Percentiles rank a stretch among this genome's conserved stretches.
Conservation (phyloP, 2,888 invertebrate species). For the Germaria angustata region DNA sequence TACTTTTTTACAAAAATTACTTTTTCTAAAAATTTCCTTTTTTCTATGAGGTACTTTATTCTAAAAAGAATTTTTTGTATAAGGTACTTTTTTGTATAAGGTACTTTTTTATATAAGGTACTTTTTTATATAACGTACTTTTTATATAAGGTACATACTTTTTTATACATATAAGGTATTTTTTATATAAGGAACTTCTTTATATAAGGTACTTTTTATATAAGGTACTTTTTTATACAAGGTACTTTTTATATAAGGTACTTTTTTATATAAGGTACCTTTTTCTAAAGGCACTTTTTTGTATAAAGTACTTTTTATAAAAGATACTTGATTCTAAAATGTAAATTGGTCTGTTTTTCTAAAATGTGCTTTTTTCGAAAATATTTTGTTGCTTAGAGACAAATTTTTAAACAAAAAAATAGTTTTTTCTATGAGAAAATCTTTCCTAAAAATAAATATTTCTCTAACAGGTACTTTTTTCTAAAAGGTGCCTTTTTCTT, state of each 20-base stretch:
- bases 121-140: too few species aligned
- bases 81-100: not conserved
- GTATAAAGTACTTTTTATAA: not conserved
- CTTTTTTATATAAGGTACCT: not conserved
- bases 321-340: not conserved
- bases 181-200: too few species aligned
- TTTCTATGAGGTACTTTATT: too few species aligned
- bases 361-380: not conserved
- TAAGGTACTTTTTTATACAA: not conserved
- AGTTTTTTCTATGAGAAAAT: too few species aligned
- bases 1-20: not conserved
- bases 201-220: too few species aligned
- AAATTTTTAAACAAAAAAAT: not conserved
- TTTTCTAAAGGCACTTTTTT: not conserved
- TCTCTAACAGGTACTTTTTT: not conserved
- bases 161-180: too few species aligned
- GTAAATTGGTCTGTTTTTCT: too few species aligned
- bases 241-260: not conserved
- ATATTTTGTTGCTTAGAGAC: not conserved
- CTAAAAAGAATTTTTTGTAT: not conserved
- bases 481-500: not conserved
- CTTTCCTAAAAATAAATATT: not conserved
- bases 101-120: too few species aligned
- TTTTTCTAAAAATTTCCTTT: not conserved
- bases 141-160: not conserved